phyloP scores from a whole-genome alignment of 2,888 invertebrate species.

The Aspidiotus destructor region DNA sequence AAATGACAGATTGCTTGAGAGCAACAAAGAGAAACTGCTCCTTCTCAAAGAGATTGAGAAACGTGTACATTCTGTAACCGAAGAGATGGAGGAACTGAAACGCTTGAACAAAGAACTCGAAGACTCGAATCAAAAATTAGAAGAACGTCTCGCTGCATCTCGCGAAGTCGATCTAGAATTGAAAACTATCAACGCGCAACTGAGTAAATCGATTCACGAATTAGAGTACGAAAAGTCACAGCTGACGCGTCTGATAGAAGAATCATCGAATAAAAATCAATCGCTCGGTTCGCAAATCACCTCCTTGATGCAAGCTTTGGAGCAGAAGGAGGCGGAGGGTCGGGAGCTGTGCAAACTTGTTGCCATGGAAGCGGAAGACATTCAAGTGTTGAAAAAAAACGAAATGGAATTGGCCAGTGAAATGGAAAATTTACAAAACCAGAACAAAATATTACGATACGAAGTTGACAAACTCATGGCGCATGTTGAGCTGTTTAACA shows the following conservation, averaged over 20 bases:
- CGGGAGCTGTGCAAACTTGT: slow-evolving; percentile 11
- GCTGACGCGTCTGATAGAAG: slow-evolving; percentile 5
- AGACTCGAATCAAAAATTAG: slow-evolving; percentile 41
- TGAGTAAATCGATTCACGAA: slow-evolving; percentile 6
- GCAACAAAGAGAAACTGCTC: slow-evolving; percentile 12
- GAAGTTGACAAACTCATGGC: not conserved
- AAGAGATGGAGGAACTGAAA: slow-evolving; percentile 11
- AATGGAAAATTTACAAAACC: not conserved
- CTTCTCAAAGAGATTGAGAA: slow-evolving; percentile 16
- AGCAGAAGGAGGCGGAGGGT: slow-evolving; percentile 7
- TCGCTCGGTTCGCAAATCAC: not conserved
- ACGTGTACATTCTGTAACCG: slow-evolving; percentile 10
- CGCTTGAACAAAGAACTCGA: slow-evolving; percentile 40
- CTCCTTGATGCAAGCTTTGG: not conserved
- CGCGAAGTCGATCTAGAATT: slow-evolving; percentile 38
- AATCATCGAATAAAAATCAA: not conserved
- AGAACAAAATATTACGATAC: not conserved
- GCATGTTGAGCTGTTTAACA: not conserved
- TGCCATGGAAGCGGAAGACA: not conserved
- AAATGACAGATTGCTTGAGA: slow-evolving; percentile 14
- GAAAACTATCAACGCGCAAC: slow-evolving; percentile 5
- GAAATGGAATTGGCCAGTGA: not conserved
- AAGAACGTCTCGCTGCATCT: slow-evolving; percentile 43
- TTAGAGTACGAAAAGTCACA: slow-evolving; percentile 3
- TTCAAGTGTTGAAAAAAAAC: slow-evolving; percentile 8